Conservation (phyloP, 2,888 invertebrate genomes). For the Ecdyonurus torrentis region DNA sequence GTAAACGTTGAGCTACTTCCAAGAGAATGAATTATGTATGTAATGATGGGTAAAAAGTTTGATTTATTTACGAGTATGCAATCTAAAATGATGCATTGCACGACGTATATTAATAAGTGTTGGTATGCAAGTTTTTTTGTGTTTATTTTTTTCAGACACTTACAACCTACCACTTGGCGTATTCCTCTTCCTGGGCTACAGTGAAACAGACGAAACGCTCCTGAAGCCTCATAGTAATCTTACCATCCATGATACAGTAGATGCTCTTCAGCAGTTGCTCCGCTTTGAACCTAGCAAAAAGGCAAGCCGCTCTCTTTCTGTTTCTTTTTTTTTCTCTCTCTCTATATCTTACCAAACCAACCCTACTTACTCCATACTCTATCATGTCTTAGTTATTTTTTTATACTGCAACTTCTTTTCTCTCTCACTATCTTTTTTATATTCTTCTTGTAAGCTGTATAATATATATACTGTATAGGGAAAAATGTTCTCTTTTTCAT, state of each 20-base stretch:
- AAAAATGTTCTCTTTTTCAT: too few species aligned
- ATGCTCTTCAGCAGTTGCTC: slow-evolving; percentile 64
- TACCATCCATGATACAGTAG: slow-evolving; percentile 68
- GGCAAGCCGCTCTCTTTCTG: neutral
- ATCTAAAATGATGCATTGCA: neutral
- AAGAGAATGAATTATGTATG: too few species aligned
- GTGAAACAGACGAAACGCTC: slow-evolving; percentile 71
- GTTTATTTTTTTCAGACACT: slow-evolving; percentile 34
- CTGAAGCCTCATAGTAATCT: slow-evolving; percentile 67
- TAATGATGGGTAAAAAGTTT: too few species aligned
- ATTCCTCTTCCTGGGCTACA: slow-evolving; percentile 77
- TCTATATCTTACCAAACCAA: neutral
- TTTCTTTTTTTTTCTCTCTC: neutral
- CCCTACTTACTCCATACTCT: neutral
- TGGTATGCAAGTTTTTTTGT: neutral
- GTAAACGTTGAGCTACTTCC: too few species aligned
- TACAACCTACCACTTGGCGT: slow-evolving; percentile 70
- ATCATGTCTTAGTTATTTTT: too few species aligned
- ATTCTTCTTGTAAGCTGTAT: too few species aligned
- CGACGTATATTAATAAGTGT: neutral
- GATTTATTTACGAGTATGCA: too few species aligned
- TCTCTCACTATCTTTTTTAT: too few species aligned
- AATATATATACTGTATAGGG: too few species aligned
- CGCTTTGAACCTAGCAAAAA: slow-evolving; percentile 20
- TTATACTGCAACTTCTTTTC: too few species aligned